These are phyloP conservation scores for Emydocephalus ijimae DNA, from an alignment of 2,113 vertebrate genomes.

Conservation along the genomic window DNA sequence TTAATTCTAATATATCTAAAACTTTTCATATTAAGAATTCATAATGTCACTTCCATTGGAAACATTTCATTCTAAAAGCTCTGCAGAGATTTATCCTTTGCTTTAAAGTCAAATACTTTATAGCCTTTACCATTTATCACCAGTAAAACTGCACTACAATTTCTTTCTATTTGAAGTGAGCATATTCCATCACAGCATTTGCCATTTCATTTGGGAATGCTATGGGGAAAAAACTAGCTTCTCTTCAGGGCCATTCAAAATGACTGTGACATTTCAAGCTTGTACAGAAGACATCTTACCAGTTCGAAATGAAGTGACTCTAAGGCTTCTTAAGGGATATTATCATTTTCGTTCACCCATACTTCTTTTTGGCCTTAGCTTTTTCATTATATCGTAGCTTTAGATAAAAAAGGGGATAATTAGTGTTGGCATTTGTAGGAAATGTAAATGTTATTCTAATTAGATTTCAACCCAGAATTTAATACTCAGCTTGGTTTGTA, in stretches of 20 bases:
- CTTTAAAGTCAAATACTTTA: not conserved
- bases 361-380: not conserved
- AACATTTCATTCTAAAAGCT: constrained; percentile 10
- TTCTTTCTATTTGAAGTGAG: not conserved
- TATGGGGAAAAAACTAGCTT: not conserved
- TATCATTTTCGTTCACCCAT: not conserved
- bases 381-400: not conserved
- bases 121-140: constrained; percentile 11
- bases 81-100: not conserved
- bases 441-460: constrained; percentile 9
- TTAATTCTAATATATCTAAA: not conserved
- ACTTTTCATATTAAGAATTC: not conserved
- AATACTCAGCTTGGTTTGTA: not conserved
- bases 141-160: not conserved
- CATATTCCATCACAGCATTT: not conserved
- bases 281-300: not conserved
- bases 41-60: not conserved
- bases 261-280: not conserved
- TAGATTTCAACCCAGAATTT: constrained; percentile 13
- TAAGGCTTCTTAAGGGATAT: not conserved
- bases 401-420: not conserved
- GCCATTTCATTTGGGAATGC: not conserved
- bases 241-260: not conserved
- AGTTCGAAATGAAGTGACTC: not conserved
- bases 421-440: not conserved